phyloP scores from a whole-genome alignment of 2,113 vertebrate genomes.

The Neolamprologus fasciatus region DNA sequence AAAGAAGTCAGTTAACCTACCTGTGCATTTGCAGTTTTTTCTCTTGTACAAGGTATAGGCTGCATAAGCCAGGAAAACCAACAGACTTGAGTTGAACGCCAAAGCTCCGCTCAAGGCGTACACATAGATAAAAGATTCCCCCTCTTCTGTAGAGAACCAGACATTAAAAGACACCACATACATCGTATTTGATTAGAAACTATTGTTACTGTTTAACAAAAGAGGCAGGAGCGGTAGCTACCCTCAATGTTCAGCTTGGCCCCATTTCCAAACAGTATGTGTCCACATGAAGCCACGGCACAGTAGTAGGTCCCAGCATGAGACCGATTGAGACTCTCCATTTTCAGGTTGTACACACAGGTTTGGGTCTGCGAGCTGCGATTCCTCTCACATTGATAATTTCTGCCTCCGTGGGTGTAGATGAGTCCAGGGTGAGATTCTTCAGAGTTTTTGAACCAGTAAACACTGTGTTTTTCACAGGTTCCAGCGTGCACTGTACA shows the following conservation, averaged over 20 bases:
- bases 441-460: slow-evolving; percentile 38
- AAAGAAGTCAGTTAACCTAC: neutral
- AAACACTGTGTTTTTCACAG: slow-evolving; percentile 34
- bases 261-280: slow-evolving; percentile 35
- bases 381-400: slow-evolving; percentile 9
- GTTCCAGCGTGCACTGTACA: slow-evolving; percentile 29
- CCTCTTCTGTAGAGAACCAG: neutral
- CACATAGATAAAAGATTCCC: neutral
- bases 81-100: neutral
- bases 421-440: slow-evolving; percentile 25
- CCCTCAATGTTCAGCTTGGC: neutral
- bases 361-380: neutral
- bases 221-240: neutral
- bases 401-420: neutral
- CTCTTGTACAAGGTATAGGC: neutral
- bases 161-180: neutral
- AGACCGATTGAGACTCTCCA: neutral
- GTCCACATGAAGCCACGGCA: slow-evolving; percentile 40
- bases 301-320: slow-evolving; percentile 26
- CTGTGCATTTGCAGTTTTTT: neutral
- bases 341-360: slow-evolving; percentile 11
- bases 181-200: neutral
- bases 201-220: neutral
- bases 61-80: neutral
- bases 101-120: neutral